Percentiles rank a stretch among this genome's conserved stretches.
Conservation (phyloP, 2,797 vertebrate genomes). For the Lepilemur septentrionalis region DNA sequence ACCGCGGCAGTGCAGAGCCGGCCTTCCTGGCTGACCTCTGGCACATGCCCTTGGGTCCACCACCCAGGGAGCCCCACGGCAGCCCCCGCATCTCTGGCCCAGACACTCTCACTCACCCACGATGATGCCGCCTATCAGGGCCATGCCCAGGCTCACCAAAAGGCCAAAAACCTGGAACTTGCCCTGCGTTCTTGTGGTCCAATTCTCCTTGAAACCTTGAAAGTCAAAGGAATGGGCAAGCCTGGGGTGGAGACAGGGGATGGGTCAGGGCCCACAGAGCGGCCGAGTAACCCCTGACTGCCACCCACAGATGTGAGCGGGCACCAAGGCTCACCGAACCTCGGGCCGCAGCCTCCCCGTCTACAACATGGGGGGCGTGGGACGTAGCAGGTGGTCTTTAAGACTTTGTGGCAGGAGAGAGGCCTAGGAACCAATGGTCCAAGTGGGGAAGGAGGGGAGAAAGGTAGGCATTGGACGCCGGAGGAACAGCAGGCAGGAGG, state of each 20-base stretch:
- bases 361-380: neutral
- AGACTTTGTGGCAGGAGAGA: neutral
- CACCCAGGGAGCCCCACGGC: neutral
- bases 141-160: conserved; percentile 92
- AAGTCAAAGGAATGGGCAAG: conserved; percentile 86
- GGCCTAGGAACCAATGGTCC: neutral
- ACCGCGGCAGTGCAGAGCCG: neutral
- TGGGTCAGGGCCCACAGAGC: neutral
- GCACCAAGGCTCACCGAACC: neutral
- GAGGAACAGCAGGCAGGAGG: neutral
- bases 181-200: conserved; percentile 87
- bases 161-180: conserved; percentile 93
- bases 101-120: conserved; percentile 89
- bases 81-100: neutral
- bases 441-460: neutral
- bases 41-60: neutral
- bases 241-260: conserved; percentile 80
- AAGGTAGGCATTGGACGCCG: neutral
- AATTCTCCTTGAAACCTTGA: conserved; percentile 52
- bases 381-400: no score
- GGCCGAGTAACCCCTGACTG: neutral
- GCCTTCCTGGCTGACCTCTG: neutral
- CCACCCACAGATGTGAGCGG: neutral
- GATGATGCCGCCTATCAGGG: conserved; percentile 89
- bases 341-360: neutral